A percentile compares a stretch with the other conserved stretches of the same genome.
Conservation (phyloP, 2,888 invertebrate species). For the Abscondita cerata region DNA sequence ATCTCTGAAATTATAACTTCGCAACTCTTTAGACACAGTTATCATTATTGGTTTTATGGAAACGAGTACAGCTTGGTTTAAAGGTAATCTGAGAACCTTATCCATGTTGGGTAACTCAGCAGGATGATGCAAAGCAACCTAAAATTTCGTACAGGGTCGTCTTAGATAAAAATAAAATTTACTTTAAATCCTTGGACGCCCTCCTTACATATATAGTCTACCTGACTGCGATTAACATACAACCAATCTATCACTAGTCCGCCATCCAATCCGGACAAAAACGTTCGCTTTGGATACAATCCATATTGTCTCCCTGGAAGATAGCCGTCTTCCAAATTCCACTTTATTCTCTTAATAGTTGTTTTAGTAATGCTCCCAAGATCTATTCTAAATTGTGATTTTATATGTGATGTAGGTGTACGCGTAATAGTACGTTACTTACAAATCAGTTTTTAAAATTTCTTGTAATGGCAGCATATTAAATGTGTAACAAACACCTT, state of each 20-base stretch:
- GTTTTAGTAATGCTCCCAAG: too few species aligned
- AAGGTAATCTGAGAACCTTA: slow-evolving; percentile 41
- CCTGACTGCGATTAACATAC: background rate
- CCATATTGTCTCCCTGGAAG: background rate
- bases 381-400: too few species aligned
- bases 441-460: slow-evolving; percentile 68
- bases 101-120: slow-evolving; percentile 45
- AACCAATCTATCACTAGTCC: background rate
- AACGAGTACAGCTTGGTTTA: slow-evolving; percentile 40
- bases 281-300: background rate
- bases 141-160: background rate
- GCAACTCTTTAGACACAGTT: slow-evolving; percentile 42
- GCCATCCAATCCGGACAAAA: background rate
- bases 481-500: slow-evolving; percentile 73
- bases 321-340: background rate
- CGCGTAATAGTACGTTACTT: slow-evolving; percentile 42
- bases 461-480: slow-evolving; percentile 68
- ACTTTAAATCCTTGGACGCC: background rate
- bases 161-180: background rate
- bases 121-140: slow-evolving; percentile 50
- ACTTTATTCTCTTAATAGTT: background rate
- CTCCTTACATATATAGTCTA: background rate
- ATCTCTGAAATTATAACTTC: slow-evolving; percentile 35
- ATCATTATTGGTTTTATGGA: slow-evolving; percentile 43
- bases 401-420: too few species aligned